phyloP scores from a whole-genome alignment of 2,113 vertebrate genomes.

The Kryptolebias marmoratus region DNA sequence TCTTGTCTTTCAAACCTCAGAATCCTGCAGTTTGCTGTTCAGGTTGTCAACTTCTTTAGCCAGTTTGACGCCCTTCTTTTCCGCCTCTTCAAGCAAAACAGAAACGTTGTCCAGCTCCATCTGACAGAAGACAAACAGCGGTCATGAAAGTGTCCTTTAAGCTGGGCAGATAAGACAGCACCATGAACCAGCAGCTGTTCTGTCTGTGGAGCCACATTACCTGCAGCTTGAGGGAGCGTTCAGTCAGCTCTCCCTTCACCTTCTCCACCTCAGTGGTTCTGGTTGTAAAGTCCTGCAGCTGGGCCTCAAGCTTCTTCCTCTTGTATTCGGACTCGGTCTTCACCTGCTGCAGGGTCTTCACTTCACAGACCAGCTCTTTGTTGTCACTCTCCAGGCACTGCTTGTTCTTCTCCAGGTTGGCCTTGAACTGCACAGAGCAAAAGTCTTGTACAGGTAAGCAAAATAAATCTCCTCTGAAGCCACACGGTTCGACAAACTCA shows the following conservation, averaged over 20 bases:
- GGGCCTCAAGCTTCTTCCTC: constrained; percentile 93
- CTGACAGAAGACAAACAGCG: constrained; percentile 67
- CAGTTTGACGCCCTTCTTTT: constrained; percentile 95
- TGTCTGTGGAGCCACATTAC: constrained; percentile 66
- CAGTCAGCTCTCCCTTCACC: constrained; percentile 85
- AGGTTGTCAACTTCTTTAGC: constrained; percentile 90
- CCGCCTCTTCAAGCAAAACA: constrained; percentile 90
- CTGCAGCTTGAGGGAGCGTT: constrained; percentile 92
- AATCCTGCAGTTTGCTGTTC: constrained; percentile 94
- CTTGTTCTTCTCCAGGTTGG: constrained; percentile 96
- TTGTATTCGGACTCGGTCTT: constrained; percentile 93
- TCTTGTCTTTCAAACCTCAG: constrained; percentile 82
- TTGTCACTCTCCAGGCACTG: constrained; percentile 93
- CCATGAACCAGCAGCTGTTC: neutral
- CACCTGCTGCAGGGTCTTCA: constrained; percentile 92
- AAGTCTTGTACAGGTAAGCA: neutral
- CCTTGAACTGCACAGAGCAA: constrained; percentile 84
- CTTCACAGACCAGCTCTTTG: constrained; percentile 91
- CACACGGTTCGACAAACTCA: constrained; percentile 61
- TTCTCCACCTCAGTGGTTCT: constrained; percentile 89
- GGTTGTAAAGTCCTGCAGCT: constrained; percentile 89
- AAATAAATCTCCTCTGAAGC: neutral
- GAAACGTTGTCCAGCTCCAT: constrained; percentile 93
- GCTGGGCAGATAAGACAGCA: no score
- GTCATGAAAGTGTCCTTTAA: neutral